Conservation (phyloP, 2,113 vertebrate genomes). For the Melanotaenia duboulayi region DNA sequence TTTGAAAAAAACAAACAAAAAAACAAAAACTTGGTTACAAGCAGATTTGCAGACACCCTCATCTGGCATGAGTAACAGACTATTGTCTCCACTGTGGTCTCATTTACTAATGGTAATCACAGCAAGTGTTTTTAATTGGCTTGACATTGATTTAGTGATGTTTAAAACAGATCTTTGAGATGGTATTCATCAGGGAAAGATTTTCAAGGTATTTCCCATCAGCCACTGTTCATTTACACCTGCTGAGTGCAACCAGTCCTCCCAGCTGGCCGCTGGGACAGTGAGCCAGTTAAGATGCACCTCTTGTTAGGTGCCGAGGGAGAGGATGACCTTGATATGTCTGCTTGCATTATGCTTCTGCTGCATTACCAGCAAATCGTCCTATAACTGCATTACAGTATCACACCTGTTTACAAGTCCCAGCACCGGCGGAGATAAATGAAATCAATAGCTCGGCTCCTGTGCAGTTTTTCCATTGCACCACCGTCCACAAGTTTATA, state of each 20-base stretch:
- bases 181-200: conserved; percentile 21
- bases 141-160: conserved; percentile 45
- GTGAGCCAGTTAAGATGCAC: conserved; percentile 12
- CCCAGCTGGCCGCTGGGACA: conserved; percentile 47
- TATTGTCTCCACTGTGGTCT: conserved; percentile 3
- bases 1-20: too few species aligned
- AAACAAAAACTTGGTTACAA: too few species aligned
- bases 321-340: conserved; percentile 62
- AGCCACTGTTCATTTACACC: conserved; percentile 33
- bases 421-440: conserved; percentile 49
- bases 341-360: conserved; percentile 55
- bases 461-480: conserved; percentile 20
- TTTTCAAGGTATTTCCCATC: conserved; percentile 20
- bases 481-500: conserved; percentile 40
- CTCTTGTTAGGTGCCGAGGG: conserved; percentile 40
- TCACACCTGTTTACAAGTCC: conserved; percentile 69
- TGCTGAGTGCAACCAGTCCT: conserved; percentile 4
- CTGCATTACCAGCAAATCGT: conserved; percentile 58
- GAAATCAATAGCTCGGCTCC: conserved; percentile 65
- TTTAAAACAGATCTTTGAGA: conserved; percentile 35
- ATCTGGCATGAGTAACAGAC: not conserved
- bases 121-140: conserved; percentile 36
- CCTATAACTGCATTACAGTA: conserved; percentile 39
- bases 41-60: not conserved
- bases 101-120: conserved; percentile 23